phyloP scores from a whole-genome alignment of 2,113 vertebrate genomes.

The Mirza zaza region DNA sequence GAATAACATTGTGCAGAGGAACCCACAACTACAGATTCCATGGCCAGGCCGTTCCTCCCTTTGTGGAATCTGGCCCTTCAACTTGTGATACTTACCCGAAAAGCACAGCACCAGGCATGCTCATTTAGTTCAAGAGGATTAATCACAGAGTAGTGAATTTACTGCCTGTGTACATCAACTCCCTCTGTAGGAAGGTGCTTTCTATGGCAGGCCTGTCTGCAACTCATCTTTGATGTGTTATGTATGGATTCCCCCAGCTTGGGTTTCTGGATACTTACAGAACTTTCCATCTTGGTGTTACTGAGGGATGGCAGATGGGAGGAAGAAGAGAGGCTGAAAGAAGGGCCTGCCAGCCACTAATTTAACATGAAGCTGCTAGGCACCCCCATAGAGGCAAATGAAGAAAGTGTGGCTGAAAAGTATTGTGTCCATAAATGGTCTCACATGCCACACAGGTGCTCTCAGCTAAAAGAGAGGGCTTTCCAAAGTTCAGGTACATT shows the following conservation, averaged over 20 bases:
- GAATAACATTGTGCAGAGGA: not conserved
- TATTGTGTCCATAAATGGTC: not conserved
- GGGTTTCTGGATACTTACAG: not conserved
- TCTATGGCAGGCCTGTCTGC: not conserved
- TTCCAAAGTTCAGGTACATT: not conserved
- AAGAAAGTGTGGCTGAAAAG: not conserved
- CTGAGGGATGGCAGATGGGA: not conserved
- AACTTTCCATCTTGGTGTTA: not conserved
- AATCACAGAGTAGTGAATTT: not conserved
- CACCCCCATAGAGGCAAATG: not conserved
- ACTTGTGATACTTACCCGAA: not conserved
- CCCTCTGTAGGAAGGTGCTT: not conserved
- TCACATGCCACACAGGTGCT: accelerated
- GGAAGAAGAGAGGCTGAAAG: not conserved
- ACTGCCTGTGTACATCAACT: not conserved
- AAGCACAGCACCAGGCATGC: not conserved
- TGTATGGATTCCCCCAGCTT: not conserved
- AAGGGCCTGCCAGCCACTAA: not conserved
- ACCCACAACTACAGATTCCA: not conserved
- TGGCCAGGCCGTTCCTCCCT: not conserved
- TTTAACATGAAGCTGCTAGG: not conserved
- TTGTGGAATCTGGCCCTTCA: not conserved
- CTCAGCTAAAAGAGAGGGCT: not conserved
- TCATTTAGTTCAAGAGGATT: not conserved
- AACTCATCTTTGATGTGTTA: not conserved